phyloP scores from a whole-genome alignment of 2,797 vertebrate genomes.

The Heliangelus exortis region DNA sequence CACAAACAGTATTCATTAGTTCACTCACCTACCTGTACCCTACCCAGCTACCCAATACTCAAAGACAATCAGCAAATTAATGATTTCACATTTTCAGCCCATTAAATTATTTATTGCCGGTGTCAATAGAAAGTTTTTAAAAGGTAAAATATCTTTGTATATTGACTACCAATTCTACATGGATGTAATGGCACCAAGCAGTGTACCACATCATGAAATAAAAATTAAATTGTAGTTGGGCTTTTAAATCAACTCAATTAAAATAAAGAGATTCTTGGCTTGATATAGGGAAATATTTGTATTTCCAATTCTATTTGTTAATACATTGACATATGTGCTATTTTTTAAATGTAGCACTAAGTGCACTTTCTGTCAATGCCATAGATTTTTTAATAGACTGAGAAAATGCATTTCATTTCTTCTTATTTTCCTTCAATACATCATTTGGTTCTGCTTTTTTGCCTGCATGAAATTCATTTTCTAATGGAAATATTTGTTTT shows the following conservation, averaged over 20 bases:
- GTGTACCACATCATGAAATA: slow-evolving; percentile 83
- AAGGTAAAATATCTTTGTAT: slow-evolving; percentile 81
- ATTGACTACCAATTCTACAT: slow-evolving; percentile 77
- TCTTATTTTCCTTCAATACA: slow-evolving; percentile 99
- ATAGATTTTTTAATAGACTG: slow-evolving; percentile 93
- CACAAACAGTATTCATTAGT: slow-evolving; percentile 11
- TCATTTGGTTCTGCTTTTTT: slow-evolving; percentile 99
- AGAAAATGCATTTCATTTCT: slow-evolving; percentile 99
- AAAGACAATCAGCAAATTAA: slow-evolving; percentile 71
- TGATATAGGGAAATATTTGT: slow-evolving; percentile 89
- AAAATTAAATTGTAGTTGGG: slow-evolving; percentile 89
- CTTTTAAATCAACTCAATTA: slow-evolving; percentile 90
- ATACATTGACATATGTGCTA: slow-evolving; percentile 89
- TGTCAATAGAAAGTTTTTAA: slow-evolving; percentile 80
- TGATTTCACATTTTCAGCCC: slow-evolving; percentile 72
- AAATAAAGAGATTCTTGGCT: slow-evolving; percentile 90
- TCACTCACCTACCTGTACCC: slow-evolving; percentile 7
- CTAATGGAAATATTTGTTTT: slow-evolving; percentile 99
- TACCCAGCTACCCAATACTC: slow-evolving; percentile 37
- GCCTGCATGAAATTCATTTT: slow-evolving; percentile 99
- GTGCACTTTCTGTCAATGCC: slow-evolving; percentile 92
- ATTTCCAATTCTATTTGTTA: slow-evolving; percentile 89
- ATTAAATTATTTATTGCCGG: slow-evolving; percentile 77
- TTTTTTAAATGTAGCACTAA: slow-evolving; percentile 92
- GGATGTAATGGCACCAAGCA: slow-evolving; percentile 75